Conservation (phyloP, 2,113 vertebrate genomes). For the Python bivittatus region DNA sequence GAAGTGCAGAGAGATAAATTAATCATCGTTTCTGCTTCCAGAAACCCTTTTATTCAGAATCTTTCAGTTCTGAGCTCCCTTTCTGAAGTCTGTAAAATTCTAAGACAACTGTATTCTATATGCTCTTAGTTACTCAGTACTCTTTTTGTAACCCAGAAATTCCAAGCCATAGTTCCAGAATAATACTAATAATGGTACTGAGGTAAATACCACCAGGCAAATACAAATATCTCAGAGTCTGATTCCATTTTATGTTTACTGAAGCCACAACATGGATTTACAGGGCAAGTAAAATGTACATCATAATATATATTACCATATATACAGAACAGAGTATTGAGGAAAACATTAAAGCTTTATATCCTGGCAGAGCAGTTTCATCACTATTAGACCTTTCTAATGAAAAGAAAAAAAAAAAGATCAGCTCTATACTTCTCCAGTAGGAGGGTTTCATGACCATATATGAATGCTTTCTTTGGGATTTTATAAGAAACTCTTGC, state of each 20-base stretch:
- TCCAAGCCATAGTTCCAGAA: constrained; percentile 4
- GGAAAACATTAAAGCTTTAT: constrained; percentile 17
- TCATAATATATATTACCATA: constrained; percentile 22
- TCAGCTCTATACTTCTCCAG: constrained; percentile 23
- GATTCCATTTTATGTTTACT: constrained; percentile 15
- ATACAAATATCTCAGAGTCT: background rate
- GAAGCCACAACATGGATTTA: constrained; percentile 12
- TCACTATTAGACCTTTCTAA: background rate
- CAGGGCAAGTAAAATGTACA: background rate
- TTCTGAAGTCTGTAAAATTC: background rate
- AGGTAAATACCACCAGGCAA: constrained; percentile 1
- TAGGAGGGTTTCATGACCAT: background rate
- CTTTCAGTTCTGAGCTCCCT: constrained; percentile 32
- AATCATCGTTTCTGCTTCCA: constrained; percentile 59
- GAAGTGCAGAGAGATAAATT: constrained; percentile 58
- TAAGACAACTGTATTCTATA: constrained; percentile 9
- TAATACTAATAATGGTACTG: constrained; percentile 17
- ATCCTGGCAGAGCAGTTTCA: background rate
- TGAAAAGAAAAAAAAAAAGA: constrained; percentile 30
- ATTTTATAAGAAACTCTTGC: constrained; percentile 24
- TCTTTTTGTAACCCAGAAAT: background rate
- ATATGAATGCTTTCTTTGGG: background rate
- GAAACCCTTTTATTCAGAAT: constrained; percentile 12
- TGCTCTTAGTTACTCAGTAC: constrained; percentile 25
- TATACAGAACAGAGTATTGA: constrained; percentile 9